Base-by-base conservation (phyloP, 2,888 invertebrate genomes). In the Formica aserva region DNA sequence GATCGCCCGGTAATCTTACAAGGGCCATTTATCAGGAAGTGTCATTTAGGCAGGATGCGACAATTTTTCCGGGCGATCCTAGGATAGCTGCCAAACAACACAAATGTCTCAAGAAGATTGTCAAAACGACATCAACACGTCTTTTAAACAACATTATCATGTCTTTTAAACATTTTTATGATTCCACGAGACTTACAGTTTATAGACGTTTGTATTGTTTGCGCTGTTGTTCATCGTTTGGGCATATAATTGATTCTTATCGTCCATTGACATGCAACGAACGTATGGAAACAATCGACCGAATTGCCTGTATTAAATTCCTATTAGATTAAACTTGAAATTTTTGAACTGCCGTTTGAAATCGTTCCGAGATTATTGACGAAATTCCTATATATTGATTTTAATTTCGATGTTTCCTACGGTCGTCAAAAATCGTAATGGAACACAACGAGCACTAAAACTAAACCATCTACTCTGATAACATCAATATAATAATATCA, bases 401-500 rank as follows among this genome's bases (percentile, higher is more conserved):
- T 45, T 29, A 63, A 41, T 32, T 48, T 85, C 71, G 15, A 29
- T 55, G 69, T 41, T 87, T 82, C 75, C 52, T 62, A 67, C n/a
- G 22, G 2, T 62, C 45, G 55, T 29, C 52, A 82, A 81, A 66
- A 55, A 82, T 38, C 60, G 18, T 38, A n/a, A 72, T 45, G 60
- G 67, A 52, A 8, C 35, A 32, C 76, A 72, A 63, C 74, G 45
- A 26, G 65, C 72, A 87, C 80, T 83, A 55, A 62, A 77, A 52
- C 55, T 41, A 62, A 63, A 75, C 22, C 13, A 60, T 88, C 83
- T 88, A 82, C 72, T 55, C 18, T 55, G 67, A 67, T 83, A 74
- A 63, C 60, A 77, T 11, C 75, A 57, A 82, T 77, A 63, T 76
- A 60, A 83, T 66, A 26, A 57, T 38, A 85, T 81, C 32, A 55